phyloP scores from a whole-genome alignment of 2,888 invertebrate species.

The Cancer borealis region DNA sequence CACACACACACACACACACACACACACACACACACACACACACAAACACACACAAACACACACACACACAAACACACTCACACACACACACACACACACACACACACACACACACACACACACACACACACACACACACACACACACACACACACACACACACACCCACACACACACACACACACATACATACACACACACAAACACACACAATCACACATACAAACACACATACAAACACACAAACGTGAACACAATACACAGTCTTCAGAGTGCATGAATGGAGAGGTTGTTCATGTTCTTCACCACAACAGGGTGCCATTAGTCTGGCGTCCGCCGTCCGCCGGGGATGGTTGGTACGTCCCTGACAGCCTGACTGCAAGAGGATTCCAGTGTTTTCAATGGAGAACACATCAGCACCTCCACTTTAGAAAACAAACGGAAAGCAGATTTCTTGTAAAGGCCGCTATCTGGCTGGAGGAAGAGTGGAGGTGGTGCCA shows the following conservation, averaged over 20 bases:
- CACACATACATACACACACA: constrained; percentile 14
- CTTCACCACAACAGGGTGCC: constrained; percentile 59
- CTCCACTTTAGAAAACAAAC: not conserved
- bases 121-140: constrained; percentile 41
- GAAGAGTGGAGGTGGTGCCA: not conserved
- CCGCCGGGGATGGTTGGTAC: not conserved
- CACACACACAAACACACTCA: not conserved
- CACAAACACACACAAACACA: constrained; percentile 55
- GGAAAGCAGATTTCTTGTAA: not conserved
- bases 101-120: constrained; percentile 30
- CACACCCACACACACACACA: constrained; percentile 46
- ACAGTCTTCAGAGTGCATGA: not conserved
- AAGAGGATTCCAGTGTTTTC: constrained; percentile 4
- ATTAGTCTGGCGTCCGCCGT: constrained; percentile 42
- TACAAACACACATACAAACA: not conserved
- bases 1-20: no score
- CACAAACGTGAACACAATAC: not conserved
- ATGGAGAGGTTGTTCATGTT: constrained; percentile 42
- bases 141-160: constrained; percentile 52
- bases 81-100: constrained; percentile 6
- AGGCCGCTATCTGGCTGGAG: not conserved
- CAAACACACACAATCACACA: not conserved
- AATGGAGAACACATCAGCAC: not conserved
- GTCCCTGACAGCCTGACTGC: constrained; percentile 15
- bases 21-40: not conserved